Conservation (phyloP, 2,797 vertebrate species). For the Rhabdomys pumilio region DNA sequence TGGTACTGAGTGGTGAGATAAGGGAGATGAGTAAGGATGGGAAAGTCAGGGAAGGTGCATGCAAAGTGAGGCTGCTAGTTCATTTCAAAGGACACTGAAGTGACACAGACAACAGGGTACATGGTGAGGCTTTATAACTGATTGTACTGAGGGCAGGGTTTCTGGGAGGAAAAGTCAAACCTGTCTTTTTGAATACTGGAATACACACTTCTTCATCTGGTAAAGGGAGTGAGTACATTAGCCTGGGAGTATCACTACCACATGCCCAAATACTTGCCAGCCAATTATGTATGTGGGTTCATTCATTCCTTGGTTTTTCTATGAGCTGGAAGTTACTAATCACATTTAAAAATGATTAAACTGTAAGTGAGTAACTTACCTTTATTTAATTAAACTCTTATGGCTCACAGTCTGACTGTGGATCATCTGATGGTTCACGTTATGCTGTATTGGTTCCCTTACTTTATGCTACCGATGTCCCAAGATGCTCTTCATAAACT, state of each 20-base stretch:
- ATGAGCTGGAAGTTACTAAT: conserved; percentile 39
- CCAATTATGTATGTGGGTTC: neutral
- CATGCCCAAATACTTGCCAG: neutral
- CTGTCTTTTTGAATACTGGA: conserved; percentile 48
- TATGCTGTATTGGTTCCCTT: neutral
- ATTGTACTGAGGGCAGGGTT: neutral
- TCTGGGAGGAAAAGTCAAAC: conserved; percentile 4
- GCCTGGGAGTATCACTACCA: neutral
- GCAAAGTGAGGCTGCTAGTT: neutral
- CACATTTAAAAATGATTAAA: conserved; percentile 34
- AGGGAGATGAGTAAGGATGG: neutral
- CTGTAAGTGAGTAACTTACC: neutral
- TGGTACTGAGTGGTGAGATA: neutral
- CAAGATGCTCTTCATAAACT: neutral
- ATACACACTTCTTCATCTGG: neutral
- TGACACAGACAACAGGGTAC: neutral
- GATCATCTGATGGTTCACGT: neutral
- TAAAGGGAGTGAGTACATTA: neutral
- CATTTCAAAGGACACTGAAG: neutral
- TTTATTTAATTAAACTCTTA: conserved; percentile 46
- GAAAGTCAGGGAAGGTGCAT: neutral
- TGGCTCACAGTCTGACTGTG: neutral
- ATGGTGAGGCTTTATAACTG: neutral
- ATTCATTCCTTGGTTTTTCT: conserved; percentile 19
- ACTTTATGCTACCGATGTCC: neutral